Conservation (phyloP, 2,888 invertebrate species). For the Chaetogeoica ovagalla region DNA sequence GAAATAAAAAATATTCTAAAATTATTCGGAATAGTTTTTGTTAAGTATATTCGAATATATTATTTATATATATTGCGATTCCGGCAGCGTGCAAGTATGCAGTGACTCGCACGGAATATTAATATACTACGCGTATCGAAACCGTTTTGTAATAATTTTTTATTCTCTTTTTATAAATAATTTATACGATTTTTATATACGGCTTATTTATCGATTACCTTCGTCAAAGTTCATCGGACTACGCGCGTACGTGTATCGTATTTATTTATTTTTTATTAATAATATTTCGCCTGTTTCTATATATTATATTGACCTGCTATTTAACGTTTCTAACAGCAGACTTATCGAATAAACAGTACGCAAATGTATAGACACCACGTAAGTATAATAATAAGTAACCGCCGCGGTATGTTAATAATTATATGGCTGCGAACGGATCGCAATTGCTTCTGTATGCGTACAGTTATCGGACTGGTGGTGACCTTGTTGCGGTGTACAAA, state of each 20-base stretch:
- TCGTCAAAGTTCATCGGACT: conserved; percentile 2
- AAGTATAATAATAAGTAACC: too few relatives aligned
- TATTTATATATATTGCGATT: background rate
- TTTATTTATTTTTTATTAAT: background rate
- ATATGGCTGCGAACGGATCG: background rate
- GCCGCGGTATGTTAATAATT: too few relatives aligned
- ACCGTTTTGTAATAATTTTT: too few relatives aligned
- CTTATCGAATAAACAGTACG: conserved; percentile 18
- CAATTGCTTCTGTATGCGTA: background rate
- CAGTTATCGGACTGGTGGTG: conserved; percentile 14
- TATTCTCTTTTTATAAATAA: background rate
- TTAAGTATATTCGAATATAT: background rate
- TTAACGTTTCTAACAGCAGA: background rate
- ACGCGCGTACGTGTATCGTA: background rate
- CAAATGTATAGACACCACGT: background rate
- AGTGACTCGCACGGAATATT: background rate
- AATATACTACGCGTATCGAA: too few relatives aligned
- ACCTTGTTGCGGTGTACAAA: conserved; percentile 20
- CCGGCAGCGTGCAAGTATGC: background rate
- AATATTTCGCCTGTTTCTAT: background rate
- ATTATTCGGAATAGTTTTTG: too few relatives aligned
- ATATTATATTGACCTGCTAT: background rate
- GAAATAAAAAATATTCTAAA: too few relatives aligned
- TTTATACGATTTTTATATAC: background rate
- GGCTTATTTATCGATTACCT: too few relatives aligned